Conservation (phyloP, 2,797 vertebrate species). For the Serranus cabrilla region DNA sequence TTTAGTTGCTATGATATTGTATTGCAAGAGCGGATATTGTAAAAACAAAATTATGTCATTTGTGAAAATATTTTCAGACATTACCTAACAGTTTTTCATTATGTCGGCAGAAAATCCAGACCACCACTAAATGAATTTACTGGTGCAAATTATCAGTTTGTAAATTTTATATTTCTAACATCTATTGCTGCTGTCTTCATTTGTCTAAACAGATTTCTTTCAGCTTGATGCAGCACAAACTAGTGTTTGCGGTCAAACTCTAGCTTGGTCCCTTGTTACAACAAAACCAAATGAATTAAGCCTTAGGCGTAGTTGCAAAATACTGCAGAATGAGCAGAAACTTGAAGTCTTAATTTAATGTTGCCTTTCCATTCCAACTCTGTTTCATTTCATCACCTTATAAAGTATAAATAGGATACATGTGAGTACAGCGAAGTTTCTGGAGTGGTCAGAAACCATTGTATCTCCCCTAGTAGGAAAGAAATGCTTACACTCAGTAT, state of each 20-base stretch:
- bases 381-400: conserved; percentile 52
- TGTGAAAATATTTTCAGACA: neutral
- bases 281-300: conserved; percentile 43
- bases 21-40: neutral
- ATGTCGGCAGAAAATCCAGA: neutral
- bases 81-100: neutral
- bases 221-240: conserved; percentile 7
- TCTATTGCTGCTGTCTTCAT: neutral
- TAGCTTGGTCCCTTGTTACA: conserved; percentile 18
- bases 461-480: conserved; percentile 59
- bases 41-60: neutral
- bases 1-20: neutral
- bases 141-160: neutral
- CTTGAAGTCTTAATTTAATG: conserved; percentile 11
- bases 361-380: conserved; percentile 39
- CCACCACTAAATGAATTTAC: neutral
- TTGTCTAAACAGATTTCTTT: conserved; percentile 15
- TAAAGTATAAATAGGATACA: conserved; percentile 70
- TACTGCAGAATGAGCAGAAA: conserved; percentile 41
- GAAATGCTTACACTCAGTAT: conserved; percentile 78
- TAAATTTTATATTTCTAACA: neutral
- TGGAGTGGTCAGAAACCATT: conserved; percentile 66
- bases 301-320: conserved; percentile 22
- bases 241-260: conserved; percentile 20
- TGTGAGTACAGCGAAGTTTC: conserved; percentile 52